Base-by-base conservation (phyloP, 2,888 invertebrate genomes). In the Aphelenchoides bicaudatus region DNA sequence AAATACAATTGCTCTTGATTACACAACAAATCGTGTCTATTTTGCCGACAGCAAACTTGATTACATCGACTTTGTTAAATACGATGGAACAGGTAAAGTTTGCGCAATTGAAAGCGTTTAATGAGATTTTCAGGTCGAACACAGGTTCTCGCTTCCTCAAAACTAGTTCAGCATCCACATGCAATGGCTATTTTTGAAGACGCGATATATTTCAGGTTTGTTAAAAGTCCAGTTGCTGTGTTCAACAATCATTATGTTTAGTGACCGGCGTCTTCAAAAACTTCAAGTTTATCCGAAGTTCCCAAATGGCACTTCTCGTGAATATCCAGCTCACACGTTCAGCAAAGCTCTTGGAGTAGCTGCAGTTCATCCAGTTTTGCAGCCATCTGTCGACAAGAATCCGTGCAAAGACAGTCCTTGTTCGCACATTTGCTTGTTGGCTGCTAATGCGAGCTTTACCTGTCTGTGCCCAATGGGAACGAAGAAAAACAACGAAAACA, bases 11-110 rank as follows among this genome's bases (percentile, higher is more conserved):
- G 90, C 96, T 0, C 82, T 98, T 2, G 98, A 98, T 78, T 88
- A 90, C 21, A 88, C 94, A 0, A 93, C 88, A 0, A 88, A 88
- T 76, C 83, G 94, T 49, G 87, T 98, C 0, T 98, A 98, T 81
- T 98, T 96, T 79, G 93, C 93, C 0, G 96, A 98, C 80, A 91
- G 91, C 0, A 91, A 94, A 78, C 82, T 98, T 31, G 96, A 96
- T 80, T 96, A 90, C 78, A 96, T 98, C 60, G 96, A 96, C 79
- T 93, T 91, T 79, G 94, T 93, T 78, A 88, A 91, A 76, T 98
- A 98, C 82, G 90, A 96, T 74, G 98, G 98, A 6, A 86, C 86
- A 0, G 78, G 82, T 81, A 66, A 69, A 79, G 21, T 16, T 43
- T 23, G 8, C n/a, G 37, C 21, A 8, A 10, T 10, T 23, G 39